These are phyloP conservation scores for Argyresthia albistria DNA, from an alignment of 2,888 invertebrate genomes.

Conservation along the genomic window DNA sequence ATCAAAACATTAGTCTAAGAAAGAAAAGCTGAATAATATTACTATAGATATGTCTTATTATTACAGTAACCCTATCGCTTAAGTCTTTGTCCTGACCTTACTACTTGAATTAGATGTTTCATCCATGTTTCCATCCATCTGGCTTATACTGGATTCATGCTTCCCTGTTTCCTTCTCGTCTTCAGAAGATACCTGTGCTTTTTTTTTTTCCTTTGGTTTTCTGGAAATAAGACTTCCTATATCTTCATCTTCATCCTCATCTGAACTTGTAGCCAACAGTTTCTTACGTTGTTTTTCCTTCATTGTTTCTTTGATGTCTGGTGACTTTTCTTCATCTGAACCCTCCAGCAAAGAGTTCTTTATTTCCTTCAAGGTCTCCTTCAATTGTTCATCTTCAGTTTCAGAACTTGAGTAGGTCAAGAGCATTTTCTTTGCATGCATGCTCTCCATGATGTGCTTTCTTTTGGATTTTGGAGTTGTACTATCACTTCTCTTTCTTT, in stretches of 20 bases:
- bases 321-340: conserved; percentile 20
- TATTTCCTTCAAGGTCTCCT: conserved; percentile 29
- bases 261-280: conserved; percentile 13
- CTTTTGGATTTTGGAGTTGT: conserved; percentile 24
- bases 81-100: conserved; percentile 45
- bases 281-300: conserved; percentile 7
- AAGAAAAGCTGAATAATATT: too few species aligned
- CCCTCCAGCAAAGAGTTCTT: conserved; percentile 28
- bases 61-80: conserved; percentile 6
- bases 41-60: background rate
- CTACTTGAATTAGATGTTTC: conserved; percentile 34
- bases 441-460: conserved; percentile 39
- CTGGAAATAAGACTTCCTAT: conserved; percentile 13
- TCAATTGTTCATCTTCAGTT: conserved; percentile 40
- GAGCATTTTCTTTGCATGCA: conserved; percentile 46
- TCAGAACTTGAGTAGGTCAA: conserved; percentile 49
- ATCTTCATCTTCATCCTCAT: conserved; percentile 17
- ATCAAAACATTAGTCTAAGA: too few species aligned
- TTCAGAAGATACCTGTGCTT: conserved; percentile 7
- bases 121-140: conserved; percentile 19
- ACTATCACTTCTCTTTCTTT: conserved; percentile 15
- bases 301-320: conserved; percentile 8
- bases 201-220: conserved; percentile 8
- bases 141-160: conserved; percentile 13
- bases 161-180: conserved; percentile 5